Conservation (phyloP, 2,113 vertebrate species). For the Cyrtonyx montezumae region DNA sequence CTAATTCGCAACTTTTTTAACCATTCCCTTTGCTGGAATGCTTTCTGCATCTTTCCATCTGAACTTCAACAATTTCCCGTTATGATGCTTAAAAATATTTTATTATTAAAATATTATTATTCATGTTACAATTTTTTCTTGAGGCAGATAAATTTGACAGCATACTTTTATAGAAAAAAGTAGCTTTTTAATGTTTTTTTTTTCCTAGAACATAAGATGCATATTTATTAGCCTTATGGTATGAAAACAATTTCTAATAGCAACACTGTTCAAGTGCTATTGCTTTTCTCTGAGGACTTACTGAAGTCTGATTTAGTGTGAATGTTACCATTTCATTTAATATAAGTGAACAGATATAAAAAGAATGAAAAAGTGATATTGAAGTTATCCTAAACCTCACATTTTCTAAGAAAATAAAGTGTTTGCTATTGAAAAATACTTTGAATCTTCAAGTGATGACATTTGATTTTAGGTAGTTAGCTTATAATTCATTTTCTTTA, state of each 20-base stretch:
- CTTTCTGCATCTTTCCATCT: not conserved
- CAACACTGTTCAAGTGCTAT: conserved; percentile 31
- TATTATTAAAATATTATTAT: conserved; percentile 6
- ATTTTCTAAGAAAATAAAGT: not conserved
- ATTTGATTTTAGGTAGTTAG: not conserved
- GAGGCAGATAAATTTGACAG: not conserved
- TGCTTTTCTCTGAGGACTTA: conserved; percentile 17
- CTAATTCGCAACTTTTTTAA: not conserved
- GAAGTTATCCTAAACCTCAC: not conserved
- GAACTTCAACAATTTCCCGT: not conserved
- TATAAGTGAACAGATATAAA: not conserved
- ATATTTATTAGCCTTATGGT: conserved; percentile 9
- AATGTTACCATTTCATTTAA: conserved; percentile 20
- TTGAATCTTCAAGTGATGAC: not conserved
- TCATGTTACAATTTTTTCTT: conserved; percentile 2
- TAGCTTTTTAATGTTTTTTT: not conserved
- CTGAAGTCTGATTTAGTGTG: conserved; percentile 5
- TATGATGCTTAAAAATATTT: not conserved
- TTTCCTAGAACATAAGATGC: not conserved
- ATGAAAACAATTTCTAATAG: conserved; percentile 37
- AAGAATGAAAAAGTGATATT: not conserved
- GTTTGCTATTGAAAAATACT: not conserved
- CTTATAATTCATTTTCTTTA: not conserved
- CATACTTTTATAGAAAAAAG: not conserved
- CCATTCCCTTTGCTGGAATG: not conserved